phyloP scores from a whole-genome alignment of 1,140 invertebrate species.

The Meloidogyne hapla region DNA sequence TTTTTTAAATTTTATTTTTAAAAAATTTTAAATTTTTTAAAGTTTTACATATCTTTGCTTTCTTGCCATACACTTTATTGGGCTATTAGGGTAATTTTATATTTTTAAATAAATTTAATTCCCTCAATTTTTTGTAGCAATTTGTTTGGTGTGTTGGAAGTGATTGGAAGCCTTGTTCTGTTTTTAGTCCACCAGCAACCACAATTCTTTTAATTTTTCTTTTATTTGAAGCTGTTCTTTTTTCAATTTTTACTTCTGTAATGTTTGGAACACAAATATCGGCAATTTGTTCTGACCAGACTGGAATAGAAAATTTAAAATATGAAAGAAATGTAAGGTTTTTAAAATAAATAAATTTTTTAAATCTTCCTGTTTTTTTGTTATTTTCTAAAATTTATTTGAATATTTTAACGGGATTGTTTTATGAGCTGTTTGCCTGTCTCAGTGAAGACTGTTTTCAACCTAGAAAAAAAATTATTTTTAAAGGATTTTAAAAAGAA shows the following conservation, averaged over 20 bases:
- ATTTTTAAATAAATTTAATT: background rate
- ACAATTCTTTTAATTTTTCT: constrained; percentile 91
- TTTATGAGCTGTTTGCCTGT: no score
- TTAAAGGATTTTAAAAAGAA: no score
- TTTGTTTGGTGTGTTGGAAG: constrained; percentile 87
- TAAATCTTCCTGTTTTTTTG: no score
- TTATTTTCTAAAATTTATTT: no score
- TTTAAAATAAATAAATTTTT: constrained; percentile 12
- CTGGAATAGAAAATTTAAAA: constrained; percentile 68
- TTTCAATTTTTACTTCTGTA: constrained; percentile 95
- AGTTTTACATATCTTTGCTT: constrained; percentile 96
- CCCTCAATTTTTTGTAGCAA: constrained; percentile 71
- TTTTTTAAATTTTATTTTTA: constrained; percentile 23
- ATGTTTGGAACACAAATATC: constrained; percentile 96
- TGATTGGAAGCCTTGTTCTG: constrained; percentile 84
- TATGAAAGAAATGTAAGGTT: constrained; percentile 31
- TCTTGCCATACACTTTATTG: constrained; percentile 89
- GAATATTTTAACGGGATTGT: no score
- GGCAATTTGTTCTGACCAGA: constrained; percentile 97
- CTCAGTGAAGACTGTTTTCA: no score
- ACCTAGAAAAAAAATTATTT: no score
- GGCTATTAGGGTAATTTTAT: constrained; percentile 69
- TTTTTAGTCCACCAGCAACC: constrained; percentile 88
- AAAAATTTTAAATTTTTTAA: constrained; percentile 66
- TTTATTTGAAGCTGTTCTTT: constrained; percentile 91